Base-by-base conservation (phyloP, 1,140 invertebrate genomes). In the Drosophila pseudoobscura region DNA sequence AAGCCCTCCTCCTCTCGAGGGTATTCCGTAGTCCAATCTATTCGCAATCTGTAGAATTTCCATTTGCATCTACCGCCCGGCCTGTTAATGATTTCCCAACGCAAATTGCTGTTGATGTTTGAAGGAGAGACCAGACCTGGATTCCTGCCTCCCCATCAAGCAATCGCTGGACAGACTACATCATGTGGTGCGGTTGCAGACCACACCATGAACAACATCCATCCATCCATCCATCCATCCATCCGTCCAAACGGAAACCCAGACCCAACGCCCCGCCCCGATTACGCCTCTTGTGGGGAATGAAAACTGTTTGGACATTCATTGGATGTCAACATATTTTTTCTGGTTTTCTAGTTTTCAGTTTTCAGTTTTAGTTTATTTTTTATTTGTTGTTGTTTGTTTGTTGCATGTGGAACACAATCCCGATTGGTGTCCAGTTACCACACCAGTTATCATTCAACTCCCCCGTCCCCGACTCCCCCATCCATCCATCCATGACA, bases 281-380 rank as follows among this genome's bases (percentile, higher is more conserved):
- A 6, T 26, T 26, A 26, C 24, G 4, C 3, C 3, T 8, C 29
- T 31, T 7, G 29, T 31, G 29, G 35, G 11, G 11, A 39, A 39
- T 39, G 49, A 69, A 69, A 69, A 57, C 65, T 26, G 44, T 69
- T 59, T 43, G 79, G 60, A 79, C 69, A 85, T 82, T 85, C 74
- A 85, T 85, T 87, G 61, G 79, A 85, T 85, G 80, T 85, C 80
- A 80, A 87, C 78, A 80, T 84, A 85, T 75, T 85, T 84, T 49
- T 62, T 72, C 69, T 72, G 50, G 41, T 63, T 44, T 73, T 11
- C 49, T 20, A 35, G 26, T 49, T 50, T 70, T 26, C 15, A 47
- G 47, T 72, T 72, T 54, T 61, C 29, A 53, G 17, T 17, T 17
- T 56, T 26, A 26, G 17, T 31, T 11, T 17, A 20, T 20, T 58